phyloP scores from a whole-genome alignment of 2,113 vertebrate genomes.

The Pelecanus crispus region DNA sequence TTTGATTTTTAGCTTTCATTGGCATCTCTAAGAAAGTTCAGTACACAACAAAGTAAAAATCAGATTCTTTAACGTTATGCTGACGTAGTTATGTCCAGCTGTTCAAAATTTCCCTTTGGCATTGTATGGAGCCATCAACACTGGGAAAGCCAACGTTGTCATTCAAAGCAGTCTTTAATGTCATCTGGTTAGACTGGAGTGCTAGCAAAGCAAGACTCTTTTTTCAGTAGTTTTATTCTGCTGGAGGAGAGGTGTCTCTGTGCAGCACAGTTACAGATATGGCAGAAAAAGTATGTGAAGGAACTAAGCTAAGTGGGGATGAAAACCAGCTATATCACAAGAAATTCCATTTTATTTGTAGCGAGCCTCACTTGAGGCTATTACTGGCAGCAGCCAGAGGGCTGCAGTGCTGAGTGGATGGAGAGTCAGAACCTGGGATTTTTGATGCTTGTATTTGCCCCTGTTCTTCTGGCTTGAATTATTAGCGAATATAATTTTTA shows the following conservation, averaged over 20 bases:
- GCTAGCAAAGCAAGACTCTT: background rate
- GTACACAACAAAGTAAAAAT: background rate
- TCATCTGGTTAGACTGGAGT: background rate
- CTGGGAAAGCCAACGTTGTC: fast-evolving
- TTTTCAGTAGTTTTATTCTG: background rate
- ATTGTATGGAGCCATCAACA: background rate
- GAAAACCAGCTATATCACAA: background rate
- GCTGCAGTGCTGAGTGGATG: background rate
- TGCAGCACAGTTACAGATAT: background rate
- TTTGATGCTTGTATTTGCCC: background rate
- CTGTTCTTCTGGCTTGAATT: background rate
- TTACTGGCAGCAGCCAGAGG: background rate
- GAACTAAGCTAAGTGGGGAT: background rate
- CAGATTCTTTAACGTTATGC: background rate
- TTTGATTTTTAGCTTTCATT: background rate
- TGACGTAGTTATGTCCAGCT: background rate
- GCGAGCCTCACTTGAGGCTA: background rate
- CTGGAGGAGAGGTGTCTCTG: background rate
- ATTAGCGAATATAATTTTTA: background rate
- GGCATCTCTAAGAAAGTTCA: background rate
- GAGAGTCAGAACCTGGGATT: background rate
- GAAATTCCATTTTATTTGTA: background rate
- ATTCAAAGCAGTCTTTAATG: background rate
- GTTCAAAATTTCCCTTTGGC: background rate
- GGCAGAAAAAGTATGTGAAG: background rate